A percentile compares a stretch with the other conserved stretches of the same genome.
phyloP scores from a whole-genome alignment of 2,888 invertebrate genomes.

The Drosophila siamana region DNA sequence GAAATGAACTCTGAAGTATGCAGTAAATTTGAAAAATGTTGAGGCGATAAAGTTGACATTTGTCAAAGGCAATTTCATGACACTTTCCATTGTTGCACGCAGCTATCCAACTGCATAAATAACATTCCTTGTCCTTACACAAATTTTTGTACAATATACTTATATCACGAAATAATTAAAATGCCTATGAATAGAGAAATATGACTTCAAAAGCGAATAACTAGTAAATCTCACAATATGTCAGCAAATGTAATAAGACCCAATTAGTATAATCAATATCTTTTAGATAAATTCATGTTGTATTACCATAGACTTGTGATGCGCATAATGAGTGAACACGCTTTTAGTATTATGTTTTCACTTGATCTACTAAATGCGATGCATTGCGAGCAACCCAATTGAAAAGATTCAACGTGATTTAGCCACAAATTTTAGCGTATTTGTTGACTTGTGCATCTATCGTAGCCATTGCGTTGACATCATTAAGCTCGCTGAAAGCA shows the following conservation, averaged over 20 bases:
- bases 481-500: constrained; percentile 23
- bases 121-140: too few species aligned
- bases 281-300: not conserved
- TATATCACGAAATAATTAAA: too few species aligned
- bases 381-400: not conserved
- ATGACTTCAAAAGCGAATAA: too few species aligned
- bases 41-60: constrained; percentile 19
- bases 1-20: constrained; percentile 1
- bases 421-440: not conserved
- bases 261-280: not conserved
- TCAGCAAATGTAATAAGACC: too few species aligned
- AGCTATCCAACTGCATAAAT: not conserved
- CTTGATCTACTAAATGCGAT: not conserved
- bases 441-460: constrained; percentile 23
- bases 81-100: not conserved
- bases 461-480: constrained; percentile 29
- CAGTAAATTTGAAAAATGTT: constrained; percentile 20
- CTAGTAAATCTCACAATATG: too few species aligned
- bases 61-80: constrained; percentile 13
- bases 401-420: constrained; percentile 39
- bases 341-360: not conserved
- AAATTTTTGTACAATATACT: too few species aligned
- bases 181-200: too few species aligned
- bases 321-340: not conserved
- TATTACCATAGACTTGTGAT: not conserved